Conservation (phyloP, 2,113 vertebrate genomes). For the Thryonomys swinderianus region DNA sequence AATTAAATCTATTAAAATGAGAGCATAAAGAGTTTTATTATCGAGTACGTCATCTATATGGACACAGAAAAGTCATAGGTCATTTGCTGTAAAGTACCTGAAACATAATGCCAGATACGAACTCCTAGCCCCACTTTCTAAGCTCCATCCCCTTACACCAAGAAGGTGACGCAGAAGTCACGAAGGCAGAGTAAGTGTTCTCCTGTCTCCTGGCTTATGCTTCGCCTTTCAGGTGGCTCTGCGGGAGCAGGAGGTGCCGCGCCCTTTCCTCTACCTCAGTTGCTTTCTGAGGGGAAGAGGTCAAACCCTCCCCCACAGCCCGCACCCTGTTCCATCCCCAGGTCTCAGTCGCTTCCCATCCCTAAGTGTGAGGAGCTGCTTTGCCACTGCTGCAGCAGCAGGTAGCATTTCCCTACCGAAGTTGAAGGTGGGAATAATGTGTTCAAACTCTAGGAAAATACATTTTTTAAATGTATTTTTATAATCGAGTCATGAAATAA, state of each 20-base stretch:
- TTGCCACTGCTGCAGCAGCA: background rate
- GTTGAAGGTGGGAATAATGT: background rate
- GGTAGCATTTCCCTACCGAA: background rate
- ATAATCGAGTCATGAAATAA: slow-evolving; percentile 15
- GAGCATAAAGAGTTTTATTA: slow-evolving; percentile 28
- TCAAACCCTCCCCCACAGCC: background rate
- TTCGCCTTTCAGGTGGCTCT: background rate
- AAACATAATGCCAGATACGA: background rate
- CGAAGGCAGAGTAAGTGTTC: background rate
- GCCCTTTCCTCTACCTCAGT: background rate
- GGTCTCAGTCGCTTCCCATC: background rate
- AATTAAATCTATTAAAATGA: slow-evolving; percentile 53
- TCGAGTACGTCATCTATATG: background rate
- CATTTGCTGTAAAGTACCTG: background rate
- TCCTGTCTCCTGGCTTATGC: background rate
- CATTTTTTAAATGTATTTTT: background rate
- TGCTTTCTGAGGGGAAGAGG: background rate
- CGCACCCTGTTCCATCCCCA: background rate
- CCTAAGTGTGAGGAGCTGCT: background rate
- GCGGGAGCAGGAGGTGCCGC: background rate
- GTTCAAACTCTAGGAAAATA: background rate
- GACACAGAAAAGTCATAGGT: background rate
- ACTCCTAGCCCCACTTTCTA: background rate
- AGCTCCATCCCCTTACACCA: background rate
- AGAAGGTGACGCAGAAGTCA: background rate